Evolutionary conservation across 2,888 invertebrate genomes (phyloP), one percentile per base, ranked within the genome.

Genomic region (Drosophila conformis): DNA sequence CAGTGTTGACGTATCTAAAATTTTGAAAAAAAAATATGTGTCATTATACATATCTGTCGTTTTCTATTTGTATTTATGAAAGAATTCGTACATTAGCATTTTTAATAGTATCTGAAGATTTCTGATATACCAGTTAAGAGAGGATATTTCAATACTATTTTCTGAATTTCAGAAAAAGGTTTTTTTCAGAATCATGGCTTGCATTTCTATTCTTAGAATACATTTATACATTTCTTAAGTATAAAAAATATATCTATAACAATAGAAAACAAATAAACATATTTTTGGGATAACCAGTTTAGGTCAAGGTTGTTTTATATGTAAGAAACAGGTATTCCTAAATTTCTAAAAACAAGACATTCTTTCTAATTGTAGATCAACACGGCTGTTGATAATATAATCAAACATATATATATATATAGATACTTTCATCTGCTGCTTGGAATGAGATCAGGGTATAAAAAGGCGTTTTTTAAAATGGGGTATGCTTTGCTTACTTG

Each of bases 391-490:
- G 0, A 38, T 38, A 18, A 7, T 38, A 18, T 38, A 18, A 38
- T 18, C 3, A 36, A 8, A 38, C 18, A n/a, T 4, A 4, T 38
- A n/a, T n/a, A 8, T n/a, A 8, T n/a, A 40, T n/a, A 4, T 2
- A 40, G 4, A n/a, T n/a, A 40, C n/a, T n/a, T 10, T 40, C 40
- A 40, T 15, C 36, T 18, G 36, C 36, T 6, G 5, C 15, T 15
- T 6, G 15, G 6, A 15, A 36, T 36, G 15, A 15, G 36, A 15
- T 36, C 36, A 2, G 6, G 2, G 36, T 6, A 36, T 15, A 36
- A 15, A 15, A 36, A 25, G 27, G 5, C 18, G 53, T 49, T 65
- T 62, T 66, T 51, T 54, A 58, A 13, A 6, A 42, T 38, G n/a
- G 15, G 54, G 46, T 18, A 42, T 8, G 38, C 48, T 3, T 62